Percentiles rank a stretch among this genome's conserved stretches.
Conservation (phyloP, 2,113 vertebrate genomes). For the Oriolus oriolus region DNA sequence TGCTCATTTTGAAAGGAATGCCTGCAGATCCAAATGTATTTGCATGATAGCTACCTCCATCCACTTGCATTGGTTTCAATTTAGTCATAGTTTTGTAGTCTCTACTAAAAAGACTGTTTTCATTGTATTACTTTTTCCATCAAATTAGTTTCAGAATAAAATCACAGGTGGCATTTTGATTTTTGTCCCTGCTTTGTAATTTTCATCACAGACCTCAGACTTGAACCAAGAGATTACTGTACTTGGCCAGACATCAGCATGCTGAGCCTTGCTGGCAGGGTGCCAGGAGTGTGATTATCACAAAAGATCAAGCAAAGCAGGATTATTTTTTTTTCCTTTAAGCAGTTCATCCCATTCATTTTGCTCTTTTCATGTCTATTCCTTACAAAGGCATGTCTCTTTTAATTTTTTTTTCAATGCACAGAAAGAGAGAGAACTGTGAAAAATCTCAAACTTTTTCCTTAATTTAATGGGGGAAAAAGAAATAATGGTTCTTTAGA, state of each 20-base stretch:
- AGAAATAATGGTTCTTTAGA: neutral
- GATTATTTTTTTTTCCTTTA: neutral
- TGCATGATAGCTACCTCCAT: conserved; percentile 50
- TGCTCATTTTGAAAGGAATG: conserved; percentile 50
- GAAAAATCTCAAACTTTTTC: neutral
- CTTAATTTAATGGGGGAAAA: neutral
- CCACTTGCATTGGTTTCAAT: conserved; percentile 27
- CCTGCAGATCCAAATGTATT: conserved; percentile 62
- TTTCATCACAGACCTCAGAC: conserved; percentile 47
- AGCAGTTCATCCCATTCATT: conserved; percentile 33
- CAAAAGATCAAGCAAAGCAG: conserved; percentile 52
- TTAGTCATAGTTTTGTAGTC: conserved; percentile 9
- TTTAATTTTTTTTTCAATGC: neutral
- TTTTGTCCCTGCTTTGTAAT: conserved; percentile 53
- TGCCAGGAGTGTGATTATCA: conserved; percentile 14
- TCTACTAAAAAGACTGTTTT: conserved; percentile 23
- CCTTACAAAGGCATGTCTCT: neutral
- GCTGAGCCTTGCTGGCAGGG: conserved; percentile 5
- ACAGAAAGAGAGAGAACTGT: neutral
- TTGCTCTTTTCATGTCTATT: conserved; percentile 46
- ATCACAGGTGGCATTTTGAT: conserved; percentile 65
- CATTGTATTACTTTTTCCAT: conserved; percentile 5
- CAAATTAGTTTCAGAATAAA: conserved; percentile 62
- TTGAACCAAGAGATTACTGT: conserved; percentile 59
- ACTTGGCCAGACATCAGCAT: conserved; percentile 47